Conservation (phyloP, 1,140 invertebrate genomes). For the Drosophila repleta region DNA sequence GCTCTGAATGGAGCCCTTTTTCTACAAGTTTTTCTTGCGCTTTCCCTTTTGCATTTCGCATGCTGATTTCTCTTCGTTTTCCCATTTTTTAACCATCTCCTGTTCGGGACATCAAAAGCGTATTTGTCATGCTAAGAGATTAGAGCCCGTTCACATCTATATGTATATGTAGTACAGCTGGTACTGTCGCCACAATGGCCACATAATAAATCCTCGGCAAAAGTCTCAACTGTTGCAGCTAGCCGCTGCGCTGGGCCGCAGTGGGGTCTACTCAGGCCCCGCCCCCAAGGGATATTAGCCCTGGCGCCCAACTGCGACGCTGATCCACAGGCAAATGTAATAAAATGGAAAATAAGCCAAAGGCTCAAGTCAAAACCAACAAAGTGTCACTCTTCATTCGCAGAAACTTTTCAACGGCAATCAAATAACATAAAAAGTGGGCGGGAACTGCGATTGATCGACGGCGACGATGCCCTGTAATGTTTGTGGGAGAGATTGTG, state of each 20-base stretch:
- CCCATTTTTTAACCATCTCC: slow-evolving; percentile 33
- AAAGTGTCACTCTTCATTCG: slow-evolving; percentile 68
- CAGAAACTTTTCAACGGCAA: slow-evolving; percentile 70
- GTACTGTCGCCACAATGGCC: slow-evolving; percentile 52
- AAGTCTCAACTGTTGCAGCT: slow-evolving; percentile 52
- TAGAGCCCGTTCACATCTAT: slow-evolving; percentile 19
- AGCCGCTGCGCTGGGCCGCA: background rate
- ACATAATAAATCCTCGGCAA: slow-evolving; percentile 50
- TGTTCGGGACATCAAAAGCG: slow-evolving; percentile 77
- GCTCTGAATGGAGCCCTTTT: background rate
- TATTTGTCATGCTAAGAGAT: slow-evolving; percentile 73
- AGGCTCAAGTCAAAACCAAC: slow-evolving; percentile 48
- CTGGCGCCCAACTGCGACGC: slow-evolving; percentile 10
- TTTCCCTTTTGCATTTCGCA: slow-evolving; percentile 74
- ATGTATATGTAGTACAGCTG: background rate
- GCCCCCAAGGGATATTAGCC: slow-evolving; percentile 54
- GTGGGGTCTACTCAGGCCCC: too few species aligned
- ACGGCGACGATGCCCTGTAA: background rate
- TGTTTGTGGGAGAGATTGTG: too few species aligned
- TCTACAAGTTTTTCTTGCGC: slow-evolving; percentile 38
- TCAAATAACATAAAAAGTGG: slow-evolving; percentile 47
- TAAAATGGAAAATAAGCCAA: slow-evolving; percentile 75
- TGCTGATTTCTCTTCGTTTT: slow-evolving; percentile 43
- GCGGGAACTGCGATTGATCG: background rate
- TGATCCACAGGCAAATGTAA: slow-evolving; percentile 48